phyloP scores from a whole-genome alignment of 2,888 invertebrate genomes.

The Ennomos quercinarius region DNA sequence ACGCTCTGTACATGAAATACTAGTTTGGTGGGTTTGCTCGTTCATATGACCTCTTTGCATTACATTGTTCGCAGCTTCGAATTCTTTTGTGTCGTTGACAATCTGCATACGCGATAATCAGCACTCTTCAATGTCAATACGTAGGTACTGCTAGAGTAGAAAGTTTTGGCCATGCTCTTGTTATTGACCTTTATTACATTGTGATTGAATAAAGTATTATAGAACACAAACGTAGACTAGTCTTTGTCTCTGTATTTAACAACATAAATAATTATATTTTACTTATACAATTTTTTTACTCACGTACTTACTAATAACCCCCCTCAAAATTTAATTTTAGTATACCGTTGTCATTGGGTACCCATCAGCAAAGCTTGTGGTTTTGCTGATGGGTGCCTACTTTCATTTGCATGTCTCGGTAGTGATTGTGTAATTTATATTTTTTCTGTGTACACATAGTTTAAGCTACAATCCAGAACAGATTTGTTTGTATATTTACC shows the following conservation, averaged over 20 bases:
- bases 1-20: constrained; percentile 59
- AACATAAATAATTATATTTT: no score
- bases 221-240: no score
- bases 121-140: constrained; percentile 61
- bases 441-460: no score
- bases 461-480: no score
- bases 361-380: no score
- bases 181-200: neutral
- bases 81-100: constrained; percentile 61
- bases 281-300: neutral
- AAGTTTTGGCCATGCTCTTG: constrained; percentile 38
- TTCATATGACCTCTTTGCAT: constrained; percentile 71
- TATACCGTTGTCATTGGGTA: no score
- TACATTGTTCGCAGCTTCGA: constrained; percentile 60
- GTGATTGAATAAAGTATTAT: neutral
- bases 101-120: constrained; percentile 52
- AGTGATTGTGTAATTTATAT: no score
- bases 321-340: no score
- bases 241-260: no score
- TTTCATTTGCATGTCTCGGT: no score
- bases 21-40: constrained; percentile 63
- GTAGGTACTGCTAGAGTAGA: constrained; percentile 55
- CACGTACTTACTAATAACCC: constrained; percentile 32
- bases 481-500: no score
- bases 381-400: no score